Evolutionary conservation across 2,888 invertebrate species (phyloP).

Genomic region (Cerastoderma edule): DNA sequence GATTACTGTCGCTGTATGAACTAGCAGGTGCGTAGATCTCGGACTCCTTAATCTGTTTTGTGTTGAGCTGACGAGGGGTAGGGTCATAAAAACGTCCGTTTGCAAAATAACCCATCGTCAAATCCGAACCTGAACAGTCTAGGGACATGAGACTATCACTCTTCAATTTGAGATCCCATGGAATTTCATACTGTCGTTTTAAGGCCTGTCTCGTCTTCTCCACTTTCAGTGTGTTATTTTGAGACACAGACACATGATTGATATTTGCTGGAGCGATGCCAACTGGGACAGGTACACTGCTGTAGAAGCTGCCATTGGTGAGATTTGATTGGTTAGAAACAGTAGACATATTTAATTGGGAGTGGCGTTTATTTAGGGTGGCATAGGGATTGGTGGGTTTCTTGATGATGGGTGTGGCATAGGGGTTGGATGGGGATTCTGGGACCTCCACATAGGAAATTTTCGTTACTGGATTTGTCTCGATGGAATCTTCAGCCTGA

Average conservation of each 20-base stretch:
- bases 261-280: conserved; percentile 57
- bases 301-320: conserved; percentile 70
- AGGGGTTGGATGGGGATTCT: conserved; percentile 51
- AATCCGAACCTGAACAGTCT: conserved; percentile 62
- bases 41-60: conserved; percentile 24
- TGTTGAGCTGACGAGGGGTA: conserved; percentile 62
- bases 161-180: conserved; percentile 53
- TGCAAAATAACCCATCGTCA: conserved; percentile 74
- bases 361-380: conserved; percentile 57
- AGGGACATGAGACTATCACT: conserved; percentile 53
- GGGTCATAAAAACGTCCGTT: conserved; percentile 79
- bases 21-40: conserved; percentile 79
- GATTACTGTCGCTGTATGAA: conserved; percentile 76
- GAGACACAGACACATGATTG: conserved; percentile 62
- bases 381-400: conserved; percentile 55
- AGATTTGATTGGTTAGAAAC: conserved; percentile 38
- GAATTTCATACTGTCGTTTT: conserved; percentile 60
- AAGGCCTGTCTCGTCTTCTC: conserved; percentile 42
- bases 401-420: conserved; percentile 65
- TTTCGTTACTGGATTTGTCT: conserved; percentile 63
- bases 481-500: conserved; percentile 61
- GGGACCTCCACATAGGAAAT: conserved; percentile 77
- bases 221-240: conserved; percentile 51
- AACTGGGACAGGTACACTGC: conserved; percentile 76
- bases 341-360: conserved; percentile 54